Conservation (phyloP, 2,888 invertebrate species). For the Phragmatobia fuliginosa region DNA sequence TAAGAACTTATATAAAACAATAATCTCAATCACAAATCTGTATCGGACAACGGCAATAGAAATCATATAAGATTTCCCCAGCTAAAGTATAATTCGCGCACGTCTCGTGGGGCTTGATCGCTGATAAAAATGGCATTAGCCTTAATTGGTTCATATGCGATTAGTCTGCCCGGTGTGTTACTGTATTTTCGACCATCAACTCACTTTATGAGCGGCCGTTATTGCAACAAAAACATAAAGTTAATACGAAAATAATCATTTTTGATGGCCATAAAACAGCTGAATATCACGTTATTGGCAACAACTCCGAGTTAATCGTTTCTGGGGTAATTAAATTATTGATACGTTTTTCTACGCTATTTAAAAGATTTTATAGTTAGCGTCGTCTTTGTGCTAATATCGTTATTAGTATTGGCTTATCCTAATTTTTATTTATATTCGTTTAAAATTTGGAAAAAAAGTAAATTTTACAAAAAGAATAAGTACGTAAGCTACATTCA, state of each 20-base stretch:
- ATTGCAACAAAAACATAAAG: conserved; percentile 41
- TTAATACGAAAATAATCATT: conserved; percentile 39
- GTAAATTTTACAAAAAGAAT: too few relatives aligned
- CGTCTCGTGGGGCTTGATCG: conserved; percentile 40
- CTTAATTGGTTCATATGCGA: conserved; percentile 54
- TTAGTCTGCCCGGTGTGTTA: conserved; percentile 34
- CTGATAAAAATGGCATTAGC: conserved; percentile 64
- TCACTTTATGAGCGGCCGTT: conserved; percentile 39
- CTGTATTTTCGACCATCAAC: conserved; percentile 25
- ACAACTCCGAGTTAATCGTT: neutral
- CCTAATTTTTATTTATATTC: too few relatives aligned
- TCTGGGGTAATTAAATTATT: neutral
- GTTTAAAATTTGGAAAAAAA: too few relatives aligned
- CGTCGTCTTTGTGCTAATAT: neutral
- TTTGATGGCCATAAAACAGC: conserved; percentile 26
- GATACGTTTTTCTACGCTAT: neutral
- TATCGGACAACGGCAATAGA: conserved; percentile 7
- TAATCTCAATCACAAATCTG: conserved; percentile 3
- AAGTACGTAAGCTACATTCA: too few relatives aligned
- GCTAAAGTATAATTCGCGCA: conserved; percentile 33
- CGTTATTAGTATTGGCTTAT: neutral
- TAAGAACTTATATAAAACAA: neutral
- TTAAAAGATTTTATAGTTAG: neutral
- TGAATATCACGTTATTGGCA: neutral
- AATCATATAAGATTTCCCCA: conserved; percentile 41